Base-by-base conservation (phyloP, 1,140 invertebrate genomes). In the Drosophila obscura region DNA sequence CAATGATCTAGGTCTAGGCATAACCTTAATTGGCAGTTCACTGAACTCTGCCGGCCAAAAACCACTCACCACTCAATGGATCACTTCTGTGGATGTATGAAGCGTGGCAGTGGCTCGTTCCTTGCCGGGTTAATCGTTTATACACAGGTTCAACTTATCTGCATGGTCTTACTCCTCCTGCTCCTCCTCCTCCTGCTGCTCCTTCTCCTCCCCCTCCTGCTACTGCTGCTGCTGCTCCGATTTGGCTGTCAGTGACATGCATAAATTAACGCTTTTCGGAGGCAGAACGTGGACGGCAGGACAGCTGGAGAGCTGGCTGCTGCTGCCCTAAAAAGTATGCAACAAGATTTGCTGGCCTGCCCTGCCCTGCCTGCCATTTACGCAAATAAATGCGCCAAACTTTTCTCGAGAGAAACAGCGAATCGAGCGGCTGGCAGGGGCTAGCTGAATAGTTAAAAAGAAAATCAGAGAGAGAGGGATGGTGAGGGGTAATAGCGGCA, bases 201-300 rank as follows among this genome's bases (percentile, higher is more conserved):
- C 19, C 19, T 19, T 1, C 19, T 19, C 1, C 19, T 1, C 0
- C 19, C 2, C 1, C 19, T 19, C 1, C 19, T 19, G 19, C 19
- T 19, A 1, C 19, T 19, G 19, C 1, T 16, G 16, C 16, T 16
- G 16, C 16, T 16, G 16, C 16, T 28, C 45, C 15, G 35, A 13
- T 50, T 41, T 19, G 56, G 11, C 58, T 68, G 69, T 19, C 43
- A 61, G 56, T 61, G 69, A 75, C 63, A 74, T 56, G 73, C 73
- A 76, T 76, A 76, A 76, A 76, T 76, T 76, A 76, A 76, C 51
- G 73, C 51, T 55, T 16, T 69, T 60, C 51, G 50, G 59, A 60
- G 66, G 8, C 53, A 35, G 35, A 2, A 39, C 35, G 11, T 16
- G 28, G 26, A 13, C 11, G n/a, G 13, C n/a, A 13, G 11, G 11